These are phyloP conservation scores for Zosterops hypoxanthus DNA, from an alignment of 2,113 vertebrate species.

Conservation along the genomic window DNA sequence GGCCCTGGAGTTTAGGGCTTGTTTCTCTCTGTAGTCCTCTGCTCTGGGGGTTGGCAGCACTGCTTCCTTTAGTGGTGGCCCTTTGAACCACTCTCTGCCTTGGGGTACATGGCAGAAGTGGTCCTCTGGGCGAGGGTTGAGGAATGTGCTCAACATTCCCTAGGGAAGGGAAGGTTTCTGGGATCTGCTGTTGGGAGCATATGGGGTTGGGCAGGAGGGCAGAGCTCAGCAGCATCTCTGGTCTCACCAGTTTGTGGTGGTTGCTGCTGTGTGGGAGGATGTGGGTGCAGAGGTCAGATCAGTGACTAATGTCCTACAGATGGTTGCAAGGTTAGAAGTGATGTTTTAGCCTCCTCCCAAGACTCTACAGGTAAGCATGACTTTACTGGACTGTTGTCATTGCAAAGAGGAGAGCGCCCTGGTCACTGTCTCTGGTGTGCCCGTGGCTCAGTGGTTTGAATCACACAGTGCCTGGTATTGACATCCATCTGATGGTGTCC, in stretches of 20 bases:
- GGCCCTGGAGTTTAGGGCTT: not conserved
- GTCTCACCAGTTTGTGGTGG: not conserved
- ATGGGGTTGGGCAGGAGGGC: not conserved
- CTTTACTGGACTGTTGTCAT: not conserved
- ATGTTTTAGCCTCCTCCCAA: not conserved
- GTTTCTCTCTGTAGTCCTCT: not conserved
- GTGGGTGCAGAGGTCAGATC: not conserved
- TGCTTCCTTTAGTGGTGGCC: not conserved
- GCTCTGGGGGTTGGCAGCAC: not conserved
- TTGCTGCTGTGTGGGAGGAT: not conserved
- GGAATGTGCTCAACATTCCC: not conserved
- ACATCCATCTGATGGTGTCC: not conserved
- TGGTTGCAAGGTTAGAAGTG: not conserved
- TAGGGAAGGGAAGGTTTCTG: not conserved
- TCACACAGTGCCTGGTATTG: not conserved
- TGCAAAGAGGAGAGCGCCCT: not conserved
- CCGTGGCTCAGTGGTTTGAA: not conserved
- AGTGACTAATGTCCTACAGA: not conserved
- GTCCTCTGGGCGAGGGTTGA: not conserved
- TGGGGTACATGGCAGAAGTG: not conserved
- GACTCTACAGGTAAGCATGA: not conserved
- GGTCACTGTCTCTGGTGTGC: rapidly evolving
- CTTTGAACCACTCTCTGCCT: not conserved
- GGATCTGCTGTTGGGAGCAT: not conserved
- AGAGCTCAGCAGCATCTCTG: not conserved